Conservation (phyloP, 2,888 invertebrate genomes). For the Epinotia ramella region DNA sequence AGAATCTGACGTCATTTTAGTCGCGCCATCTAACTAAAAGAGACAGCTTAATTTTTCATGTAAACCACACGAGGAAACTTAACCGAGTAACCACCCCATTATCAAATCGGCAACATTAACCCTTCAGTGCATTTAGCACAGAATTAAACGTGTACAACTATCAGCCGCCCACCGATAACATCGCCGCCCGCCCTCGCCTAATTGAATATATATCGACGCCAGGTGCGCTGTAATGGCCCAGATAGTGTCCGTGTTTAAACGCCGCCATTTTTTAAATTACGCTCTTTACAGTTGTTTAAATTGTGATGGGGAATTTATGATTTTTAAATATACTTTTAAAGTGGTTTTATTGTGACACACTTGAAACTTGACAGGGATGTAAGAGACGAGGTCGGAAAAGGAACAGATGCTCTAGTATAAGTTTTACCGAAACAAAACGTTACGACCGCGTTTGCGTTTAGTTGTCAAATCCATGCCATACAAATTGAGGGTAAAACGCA, state of each 20-base stretch:
- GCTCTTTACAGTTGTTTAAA: constrained; percentile 40
- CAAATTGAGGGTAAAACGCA: too few species aligned
- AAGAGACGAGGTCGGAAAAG: too few species aligned
- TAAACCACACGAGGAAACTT: neutral
- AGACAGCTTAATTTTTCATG: too few species aligned
- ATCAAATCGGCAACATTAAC: constrained; percentile 24
- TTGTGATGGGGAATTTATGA: constrained; percentile 5
- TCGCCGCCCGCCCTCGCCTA: constrained; percentile 51
- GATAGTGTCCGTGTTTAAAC: constrained; percentile 48
- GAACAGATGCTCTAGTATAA: too few species aligned
- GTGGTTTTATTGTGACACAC: neutral
- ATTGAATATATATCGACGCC: constrained; percentile 46
- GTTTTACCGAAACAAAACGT: too few species aligned
- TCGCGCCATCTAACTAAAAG: too few species aligned
- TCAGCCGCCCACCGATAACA: constrained; percentile 54
- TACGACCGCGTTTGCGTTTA: too few species aligned
- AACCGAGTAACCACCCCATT: neutral
- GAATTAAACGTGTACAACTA: constrained; percentile 51
- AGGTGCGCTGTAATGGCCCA: constrained; percentile 51
- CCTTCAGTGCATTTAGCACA: constrained; percentile 48
- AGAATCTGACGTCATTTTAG: too few species aligned
- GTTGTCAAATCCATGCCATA: too few species aligned
- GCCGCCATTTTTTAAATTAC: constrained; percentile 43
- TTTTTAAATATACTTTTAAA: neutral
- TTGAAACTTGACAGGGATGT: too few species aligned